Conservation (phyloP, 2,888 invertebrate genomes). For the Zootermopsis nevadensis region DNA sequence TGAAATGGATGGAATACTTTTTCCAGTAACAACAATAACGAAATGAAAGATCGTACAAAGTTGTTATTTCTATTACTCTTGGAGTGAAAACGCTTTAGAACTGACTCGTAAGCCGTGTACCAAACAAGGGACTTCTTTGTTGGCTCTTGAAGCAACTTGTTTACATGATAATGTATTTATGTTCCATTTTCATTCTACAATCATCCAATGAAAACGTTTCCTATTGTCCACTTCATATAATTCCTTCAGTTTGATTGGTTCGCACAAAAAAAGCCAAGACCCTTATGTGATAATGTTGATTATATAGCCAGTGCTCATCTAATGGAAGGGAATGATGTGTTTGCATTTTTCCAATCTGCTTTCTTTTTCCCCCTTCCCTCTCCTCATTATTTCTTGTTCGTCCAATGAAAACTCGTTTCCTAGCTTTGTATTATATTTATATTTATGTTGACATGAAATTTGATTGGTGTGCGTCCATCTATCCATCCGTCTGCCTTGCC, state of each 20-base stretch:
- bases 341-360: conserved; percentile 32
- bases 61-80: neutral
- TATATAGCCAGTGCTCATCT: neutral
- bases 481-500: neutral
- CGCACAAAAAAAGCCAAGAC: neutral
- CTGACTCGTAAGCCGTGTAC: too few relatives aligned
- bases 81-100: too few relatives aligned
- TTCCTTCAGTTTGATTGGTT: conserved; percentile 27
- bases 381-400: conserved; percentile 31
- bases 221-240: conserved; percentile 10
- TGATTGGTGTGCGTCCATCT: conserved; percentile 12
- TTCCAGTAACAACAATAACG: neutral
- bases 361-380: neutral
- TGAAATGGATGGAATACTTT: neutral
- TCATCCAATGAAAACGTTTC: conserved; percentile 40
- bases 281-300: conserved; percentile 13
- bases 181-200: neutral
- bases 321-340: conserved; percentile 12
- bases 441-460: conserved; percentile 33
- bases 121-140: conserved; percentile 23
- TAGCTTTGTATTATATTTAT: conserved; percentile 25
- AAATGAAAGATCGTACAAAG: neutral
- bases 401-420: conserved; percentile 33
- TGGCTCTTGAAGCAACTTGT: conserved; percentile 9
- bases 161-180: conserved; percentile 15